Evolutionary conservation across 2,888 invertebrate species (phyloP), one percentile per base, ranked within the genome.

Genomic region (Galerucella calmariensis): DNA sequence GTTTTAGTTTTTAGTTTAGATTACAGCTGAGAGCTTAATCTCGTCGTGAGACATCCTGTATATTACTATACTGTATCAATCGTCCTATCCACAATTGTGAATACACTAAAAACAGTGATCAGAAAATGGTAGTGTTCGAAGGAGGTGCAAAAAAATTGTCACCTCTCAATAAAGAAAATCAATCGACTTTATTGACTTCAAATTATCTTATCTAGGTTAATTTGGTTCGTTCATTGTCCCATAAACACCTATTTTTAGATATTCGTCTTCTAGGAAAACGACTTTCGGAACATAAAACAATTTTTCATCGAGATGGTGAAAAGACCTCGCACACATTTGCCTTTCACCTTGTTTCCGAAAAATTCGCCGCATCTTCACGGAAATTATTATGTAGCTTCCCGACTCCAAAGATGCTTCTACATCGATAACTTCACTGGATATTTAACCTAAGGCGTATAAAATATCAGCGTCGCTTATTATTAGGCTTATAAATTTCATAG

Each of bases 221-320:
- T 24, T 68, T 16, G n/a, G 1, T 11, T 24, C 51, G 62, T 62
- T 63, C 53, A 62, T 63, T 63, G 69, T 53, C 62, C 63, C 4
- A 41, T 41, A 46, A 51, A 70, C 69, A 63, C 12, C 69, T 70
- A 70, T 70, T 70, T 70, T 70, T 63, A 53, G 62, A 41, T 35
- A 44, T 62, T 51, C 14, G 51, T 27, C 62, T 27, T 62, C 48
- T 51, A 62, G 51, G 63, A 70, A 70, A 51, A 70, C 63, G 35
- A 63, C 69, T 70, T 70, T 70, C 69, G 44, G 69, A 20, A 51
- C 62, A 63, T 48, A 65, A 63, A 70, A 70, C 63, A 63, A 70
- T 70, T 70, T 70, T 70, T 70, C 70, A 70, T 70, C 65, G 70
- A n/a, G 10, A 41, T 20, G 14, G 16, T 65, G 65, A 41, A 70